phyloP scores from a whole-genome alignment of 2,888 invertebrate species.

The Caenorhabditis sinica region DNA sequence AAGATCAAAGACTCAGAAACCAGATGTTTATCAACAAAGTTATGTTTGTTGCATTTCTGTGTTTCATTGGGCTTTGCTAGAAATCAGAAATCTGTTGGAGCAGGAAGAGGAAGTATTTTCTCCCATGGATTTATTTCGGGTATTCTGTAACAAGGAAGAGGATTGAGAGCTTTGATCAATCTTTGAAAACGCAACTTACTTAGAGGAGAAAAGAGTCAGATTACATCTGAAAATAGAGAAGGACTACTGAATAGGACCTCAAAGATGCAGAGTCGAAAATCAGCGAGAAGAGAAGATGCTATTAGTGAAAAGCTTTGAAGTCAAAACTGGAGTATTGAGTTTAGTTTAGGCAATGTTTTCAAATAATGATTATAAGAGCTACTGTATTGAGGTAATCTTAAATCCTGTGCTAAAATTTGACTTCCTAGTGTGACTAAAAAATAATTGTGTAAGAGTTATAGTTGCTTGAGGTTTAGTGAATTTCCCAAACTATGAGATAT shows the following conservation, averaged over 20 bases:
- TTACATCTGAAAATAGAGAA: slow-evolving; percentile 8
- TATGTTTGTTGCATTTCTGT: neutral
- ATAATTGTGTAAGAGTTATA: too few species aligned
- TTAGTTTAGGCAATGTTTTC: too few species aligned
- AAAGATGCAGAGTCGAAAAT: neutral
- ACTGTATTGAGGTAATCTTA: too few species aligned
- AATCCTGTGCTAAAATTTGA: too few species aligned
- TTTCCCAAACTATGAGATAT: too few species aligned
- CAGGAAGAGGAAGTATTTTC: slow-evolving; percentile 8
- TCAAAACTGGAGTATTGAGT: too few species aligned
- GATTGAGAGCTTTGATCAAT: slow-evolving; percentile 4
- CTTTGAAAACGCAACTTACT: slow-evolving; percentile 1
- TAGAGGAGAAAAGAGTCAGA: neutral
- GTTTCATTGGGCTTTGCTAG: neutral
- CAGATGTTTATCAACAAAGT: neutral
- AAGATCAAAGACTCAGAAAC: slow-evolving; percentile 4
- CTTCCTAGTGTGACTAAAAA: too few species aligned
- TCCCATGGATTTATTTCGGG: neutral
- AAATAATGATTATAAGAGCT: too few species aligned
- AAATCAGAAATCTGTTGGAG: slow-evolving; percentile 2
- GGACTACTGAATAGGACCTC: neutral
- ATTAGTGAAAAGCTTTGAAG: too few species aligned
- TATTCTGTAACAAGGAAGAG: neutral
- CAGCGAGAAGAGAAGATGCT: neutral
- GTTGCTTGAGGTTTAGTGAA: too few species aligned